Evolutionary conservation across 2,797 vertebrate species (phyloP), one percentile per base, ranked within the genome.

Genomic region (Fratercula arctica): DNA sequence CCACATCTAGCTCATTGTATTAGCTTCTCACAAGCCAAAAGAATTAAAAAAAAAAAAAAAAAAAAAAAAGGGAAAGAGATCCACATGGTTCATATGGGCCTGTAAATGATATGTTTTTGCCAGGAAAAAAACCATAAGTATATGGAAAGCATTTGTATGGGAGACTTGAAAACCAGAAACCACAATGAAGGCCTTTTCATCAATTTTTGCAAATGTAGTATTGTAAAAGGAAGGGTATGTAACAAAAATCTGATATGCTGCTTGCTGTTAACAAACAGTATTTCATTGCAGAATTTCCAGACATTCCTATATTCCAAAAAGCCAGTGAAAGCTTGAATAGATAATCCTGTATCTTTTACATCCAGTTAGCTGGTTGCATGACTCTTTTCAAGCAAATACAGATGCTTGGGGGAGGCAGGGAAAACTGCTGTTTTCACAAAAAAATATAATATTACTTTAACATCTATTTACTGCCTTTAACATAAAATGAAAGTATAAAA

Each of bases 121-220:
- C 23, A 39, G 28, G n/a, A 72, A 54, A 64, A 46, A 37, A 10
- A 3, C 0, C 1, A 6, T 29, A 3, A 33, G 7, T 70, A 3
- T 51, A 24, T 37, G 59, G 35, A 48, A 31, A 68, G 45, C 35
- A 19, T 85, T 61, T 68, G 4, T 86, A 33, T 78, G 33, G 46
- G 33, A 88, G n/a, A 61, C 50, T 28, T 94, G 43, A 53, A 69
- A 80, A 90, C 57, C 16, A 25, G 45, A 90, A 83, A 20, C 20
- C 59, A n/a, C 43, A 53, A 2, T 35, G 75, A 87, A 91, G 56
- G 51, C 19, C 10, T 91, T 59, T 70, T 59, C 25, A 57, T 45
- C 39, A 63, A 1, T 33, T 41, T 63, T 82, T 67, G 23, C 45
- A 82, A 86, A 63, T 67, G 20, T 29, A 64, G 9, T 80, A 26